Percentiles rank a stretch among this genome's conserved stretches.
Conservation (phyloP, 2,113 vertebrate species). For the Gambusia affinis region DNA sequence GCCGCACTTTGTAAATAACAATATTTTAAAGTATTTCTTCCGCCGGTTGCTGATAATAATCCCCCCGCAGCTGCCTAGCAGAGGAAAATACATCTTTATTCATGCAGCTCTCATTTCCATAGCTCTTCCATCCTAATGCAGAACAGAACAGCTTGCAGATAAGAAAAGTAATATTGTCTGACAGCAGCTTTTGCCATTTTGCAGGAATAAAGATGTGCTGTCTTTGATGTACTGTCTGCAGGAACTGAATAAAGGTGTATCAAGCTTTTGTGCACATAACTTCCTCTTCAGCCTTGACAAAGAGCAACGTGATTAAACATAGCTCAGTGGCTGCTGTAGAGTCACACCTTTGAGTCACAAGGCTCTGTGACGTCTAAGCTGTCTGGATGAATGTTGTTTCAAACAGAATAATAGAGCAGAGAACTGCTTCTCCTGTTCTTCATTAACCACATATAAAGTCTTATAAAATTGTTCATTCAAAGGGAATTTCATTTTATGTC, state of each 20-base stretch:
- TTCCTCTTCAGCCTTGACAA: slow-evolving; percentile 21
- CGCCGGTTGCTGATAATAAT: too few relatives aligned
- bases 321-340: slow-evolving; percentile 5
- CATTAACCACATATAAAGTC: too few relatives aligned
- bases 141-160: slow-evolving; percentile 33
- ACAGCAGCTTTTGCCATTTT: slow-evolving; percentile 36
- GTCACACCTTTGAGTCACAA: slow-evolving; percentile 31
- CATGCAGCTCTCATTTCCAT: slow-evolving; percentile 27
- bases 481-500: too few relatives aligned
- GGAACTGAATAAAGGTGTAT: slow-evolving; percentile 9
- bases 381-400: too few relatives aligned
- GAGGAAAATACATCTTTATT: slow-evolving; percentile 15
- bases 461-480: too few relatives aligned
- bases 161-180: slow-evolving; percentile 51
- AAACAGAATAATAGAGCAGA: too few relatives aligned
- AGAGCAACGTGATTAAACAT: slow-evolving; percentile 17
- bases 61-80: background rate
- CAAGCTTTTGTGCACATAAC: slow-evolving; percentile 16
- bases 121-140: slow-evolving; percentile 13
- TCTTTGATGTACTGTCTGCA: slow-evolving; percentile 46
- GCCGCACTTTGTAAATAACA: too few relatives aligned
- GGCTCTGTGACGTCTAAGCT: too few relatives aligned
- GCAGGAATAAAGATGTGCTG: slow-evolving; percentile 25
- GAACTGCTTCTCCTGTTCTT: too few relatives aligned
- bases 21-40: too few relatives aligned